Evolutionary conservation across 2,113 vertebrate species (phyloP), one percentile per base, ranked within the genome.

Genomic region (Xyrauchen texanus): DNA sequence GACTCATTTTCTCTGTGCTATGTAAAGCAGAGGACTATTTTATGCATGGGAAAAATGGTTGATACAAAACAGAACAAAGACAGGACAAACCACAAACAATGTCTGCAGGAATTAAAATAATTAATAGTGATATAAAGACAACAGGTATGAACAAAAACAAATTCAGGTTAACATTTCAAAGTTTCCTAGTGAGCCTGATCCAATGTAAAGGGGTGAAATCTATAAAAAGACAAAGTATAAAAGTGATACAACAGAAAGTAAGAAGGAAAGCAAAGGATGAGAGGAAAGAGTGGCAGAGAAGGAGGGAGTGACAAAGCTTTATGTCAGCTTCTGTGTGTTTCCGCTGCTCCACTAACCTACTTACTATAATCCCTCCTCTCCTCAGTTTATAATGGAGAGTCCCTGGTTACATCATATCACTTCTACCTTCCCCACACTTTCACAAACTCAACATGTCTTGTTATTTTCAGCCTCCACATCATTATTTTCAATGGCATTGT

Each of bases 321-420:
- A 80, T 79, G 70, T 79, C 79, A 80, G 72, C 45, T 68, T 47
- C 44, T 63, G 42, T 75, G 78, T 81, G 61, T 53, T 65, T 65
- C 73, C 34, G 73, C 61, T 89, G 92, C 82, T 91, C 92, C 81
- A 93, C 91, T 93, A 91, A 93, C 92, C 92, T 88, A 93, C 88
- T 92, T 92, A 88, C 85, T 76, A 86, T 93, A 92, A 92, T 91
- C 90, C 86, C 81, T 72, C 77, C 83, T 86, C 81, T 72, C 77
- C 83, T 82, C 83, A 87, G 90, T 92, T 92, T 91, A 91, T 93
- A 92, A 93, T 87, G 76, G 78, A 81, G 85, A 85, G 82, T 79
- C 80, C 63, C 42, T 67, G 57, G 81, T 92, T 91, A 92, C 87
- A 85, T 88, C 89, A 92, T 86, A 81, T 78, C 44, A 68, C 82